Base-by-base conservation (phyloP, 1,140 invertebrate genomes). In the Rhagoletis pomonella region DNA sequence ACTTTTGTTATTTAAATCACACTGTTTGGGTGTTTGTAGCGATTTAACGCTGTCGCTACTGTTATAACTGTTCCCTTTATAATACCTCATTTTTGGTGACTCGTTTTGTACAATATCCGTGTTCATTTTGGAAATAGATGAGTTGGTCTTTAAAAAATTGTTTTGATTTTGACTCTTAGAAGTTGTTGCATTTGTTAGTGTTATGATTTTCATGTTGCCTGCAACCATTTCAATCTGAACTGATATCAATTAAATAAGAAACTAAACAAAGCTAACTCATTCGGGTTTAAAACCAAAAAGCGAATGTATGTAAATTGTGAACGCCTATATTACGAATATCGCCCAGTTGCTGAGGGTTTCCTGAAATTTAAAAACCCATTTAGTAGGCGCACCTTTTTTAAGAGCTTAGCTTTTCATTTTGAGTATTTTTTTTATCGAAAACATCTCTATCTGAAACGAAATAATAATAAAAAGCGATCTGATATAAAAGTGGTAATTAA, bases 1-100 rank as follows among this genome's bases (percentile, higher is more conserved):
- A 81, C 89, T 91, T 47, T 91, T 91, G 77, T 89, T 89, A 50
- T 87, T 77, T 17, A 19, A 85, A 44, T 50, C 89, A 29, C 65
- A 60, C 47, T 88, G 59, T 88, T 87, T 50, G 88, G 86, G 58
- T 86, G 81, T 60, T 88, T 67, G 58, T 85, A 81, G 44, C 19
- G 73, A 81, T n/a, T 12, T 89, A 87, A n/a, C 85, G 87, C 39
- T 87, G 85, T 19, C 89, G n/a, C n/a, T n/a, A 88, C 85, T 89
- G 88, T 58, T 81, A 39, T 58, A 87, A 39, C 58, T 87, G 62
- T 67, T 85, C 64, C 62, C 81, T 85, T 87, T 85, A 84, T 85
- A 81, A 81, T 55, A 81, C n/a, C 50, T 58, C 50, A 55, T 81
- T 3, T 55, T 55, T 9, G 73, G 73, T 2, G 44, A 55, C n/a